Evolutionary conservation across 64 coral and sea anemone species (phyloP), one percentile per base, ranked within the genome.

Genomic region (Montipora cactus): DNA sequence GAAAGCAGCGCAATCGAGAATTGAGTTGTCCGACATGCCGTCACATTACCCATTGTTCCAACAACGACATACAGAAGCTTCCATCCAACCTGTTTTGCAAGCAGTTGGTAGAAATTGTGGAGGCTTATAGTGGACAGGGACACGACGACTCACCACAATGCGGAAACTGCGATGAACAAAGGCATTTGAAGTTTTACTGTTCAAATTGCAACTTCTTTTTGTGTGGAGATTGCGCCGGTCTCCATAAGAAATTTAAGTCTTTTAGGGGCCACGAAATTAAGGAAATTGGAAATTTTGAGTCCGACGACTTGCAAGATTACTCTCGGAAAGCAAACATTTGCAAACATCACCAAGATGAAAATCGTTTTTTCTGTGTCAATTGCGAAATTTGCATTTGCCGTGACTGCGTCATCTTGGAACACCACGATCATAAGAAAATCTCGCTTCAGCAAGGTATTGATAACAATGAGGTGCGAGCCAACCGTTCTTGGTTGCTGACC

Each of bases 81-180:
- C 77, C 69, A 94, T 28, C 95, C 89, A 44, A 89, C 90, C 37
- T 90, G 70, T 16, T 79, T 53, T 44, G 80, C 74, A 51, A 93
- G 92, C 66, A 46, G 83, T 75, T 91, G 22, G 51, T 97, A 20
- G 90, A 94, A 59, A 97, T 78, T n/a, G 80, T 97, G 8, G 88
- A 89, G 92, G 89, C 19, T 77, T 94, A 82, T 92, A 84, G 82
- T 44, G 87, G 52, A 70, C 74, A 22, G 87, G 95, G 95, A 79
- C 52, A 48, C 21, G 89, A 83, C 4, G 87, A 94, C 14, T 67
- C 59, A 1, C 80, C 80, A 19, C 59, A 67, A 5, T 83, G 80
- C 0, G 80, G 80, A 83, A 83, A 8, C 13, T 83, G 80, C 28
- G 80, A 83, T 14, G 80, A 67, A 83, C 25, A 44, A 2, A 83